Base-by-base conservation (phyloP, 1,140 invertebrate species). In the Neocloeon triangulifer region DNA sequence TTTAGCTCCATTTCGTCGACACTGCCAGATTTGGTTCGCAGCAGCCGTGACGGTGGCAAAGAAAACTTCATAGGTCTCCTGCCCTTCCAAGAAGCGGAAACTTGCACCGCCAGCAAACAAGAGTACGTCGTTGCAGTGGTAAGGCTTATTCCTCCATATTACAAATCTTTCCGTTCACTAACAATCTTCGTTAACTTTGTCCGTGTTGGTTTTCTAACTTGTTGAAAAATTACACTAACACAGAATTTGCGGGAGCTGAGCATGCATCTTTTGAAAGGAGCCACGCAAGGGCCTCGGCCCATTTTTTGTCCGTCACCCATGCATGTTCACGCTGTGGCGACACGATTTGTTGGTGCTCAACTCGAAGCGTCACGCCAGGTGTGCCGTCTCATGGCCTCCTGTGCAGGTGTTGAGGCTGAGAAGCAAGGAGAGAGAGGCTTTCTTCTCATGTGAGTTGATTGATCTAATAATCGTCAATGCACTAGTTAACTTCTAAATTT, bases 81-180 rank as follows among this genome's bases (percentile, higher is more conserved):
- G 36, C 79, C 78, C 0, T 85, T 85, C 49, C 57, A 69, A 25
- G 78, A 84, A 48, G 59, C 70, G n/a, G 78, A 85, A 51, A 75
- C 67, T 17, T 81, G 76, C 42, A 81, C 78, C 4, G 78, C 78
- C 8, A 80, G 74, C 38, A 77, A 78, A 42, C 77, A 82, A 45
- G 78, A 85, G 41, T 77, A 85, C 49, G 66, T 84, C 20, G 74
- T 81, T 3, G 78, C 77, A 2, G 78, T 81, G 45, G 73, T 74
- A 40, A 55, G 57, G 53, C 6, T 28, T 14, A 14, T 31, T n/a
- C n/a, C n/a, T n/a, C n/a, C n/a, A n/a, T n/a, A n/a, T n/a, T 30
- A 5, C 27, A 28, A 13, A 7, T 28, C 7, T 2, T 33, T 8
- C 32, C 2, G 22, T 23, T 13, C 7, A 33, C 7, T 31, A 31